Evolutionary conservation across 2,113 vertebrate genomes (phyloP).

Genomic region (Tinamus guttatus): DNA sequence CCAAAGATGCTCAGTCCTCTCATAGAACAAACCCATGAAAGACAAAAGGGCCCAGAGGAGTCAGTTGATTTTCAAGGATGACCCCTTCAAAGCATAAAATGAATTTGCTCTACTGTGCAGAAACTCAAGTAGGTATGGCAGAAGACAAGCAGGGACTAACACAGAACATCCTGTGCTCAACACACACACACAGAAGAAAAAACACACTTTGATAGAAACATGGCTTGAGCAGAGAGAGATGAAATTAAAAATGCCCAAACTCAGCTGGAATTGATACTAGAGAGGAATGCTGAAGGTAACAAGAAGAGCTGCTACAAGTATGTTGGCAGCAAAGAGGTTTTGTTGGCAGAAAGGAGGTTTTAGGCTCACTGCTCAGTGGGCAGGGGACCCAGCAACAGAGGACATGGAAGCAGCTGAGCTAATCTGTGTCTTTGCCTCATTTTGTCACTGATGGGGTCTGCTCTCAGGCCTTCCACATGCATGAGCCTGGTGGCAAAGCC

Average conservation of each 20-base stretch:
- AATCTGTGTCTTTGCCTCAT: neutral
- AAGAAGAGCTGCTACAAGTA: neutral
- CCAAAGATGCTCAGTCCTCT: neutral
- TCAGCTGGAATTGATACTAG: neutral
- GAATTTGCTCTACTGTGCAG: neutral
- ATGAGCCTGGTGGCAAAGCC: neutral
- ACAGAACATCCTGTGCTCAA: neutral
- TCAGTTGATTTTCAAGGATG: neutral
- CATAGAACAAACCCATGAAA: neutral
- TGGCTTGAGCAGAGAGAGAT: neutral
- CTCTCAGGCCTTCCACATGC: too few relatives aligned
- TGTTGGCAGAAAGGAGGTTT: neutral
- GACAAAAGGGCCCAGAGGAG: neutral
- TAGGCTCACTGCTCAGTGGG: neutral
- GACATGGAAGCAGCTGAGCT: neutral
- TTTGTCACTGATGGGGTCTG: neutral
- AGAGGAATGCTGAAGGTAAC: neutral
- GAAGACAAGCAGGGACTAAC: neutral
- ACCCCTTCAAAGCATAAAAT: neutral
- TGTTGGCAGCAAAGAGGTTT: neutral
- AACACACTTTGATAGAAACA: neutral
- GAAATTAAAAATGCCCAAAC: neutral
- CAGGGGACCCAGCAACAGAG: neutral
- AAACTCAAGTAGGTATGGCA: rapidly evolving
- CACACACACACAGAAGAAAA: too few relatives aligned